A percentile compares a stretch with the other conserved stretches of the same genome.
Evolutionary conservation across 2,888 invertebrate genomes (phyloP).

Genomic region (Ferdinandea cuprea): DNA sequence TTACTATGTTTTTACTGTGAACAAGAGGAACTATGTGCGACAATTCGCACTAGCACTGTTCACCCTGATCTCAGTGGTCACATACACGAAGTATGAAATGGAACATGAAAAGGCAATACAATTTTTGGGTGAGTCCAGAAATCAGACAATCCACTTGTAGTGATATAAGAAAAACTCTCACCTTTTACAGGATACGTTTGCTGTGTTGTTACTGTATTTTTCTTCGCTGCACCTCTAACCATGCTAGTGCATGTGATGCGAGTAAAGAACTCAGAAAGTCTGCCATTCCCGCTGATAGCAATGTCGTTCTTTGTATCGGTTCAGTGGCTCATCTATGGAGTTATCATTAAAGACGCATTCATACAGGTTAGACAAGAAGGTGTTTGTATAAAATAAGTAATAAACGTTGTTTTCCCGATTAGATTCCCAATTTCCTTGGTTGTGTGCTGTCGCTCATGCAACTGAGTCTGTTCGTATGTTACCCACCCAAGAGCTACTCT

Average conservation of each 20-base stretch:
- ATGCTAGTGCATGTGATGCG: slow-evolving; percentile 91
- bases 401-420: slow-evolving; percentile 74
- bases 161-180: not conserved
- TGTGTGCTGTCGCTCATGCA: slow-evolving; percentile 89
- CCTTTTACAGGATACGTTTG: slow-evolving; percentile 85
- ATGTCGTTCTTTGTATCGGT: slow-evolving; percentile 91
- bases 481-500: slow-evolving; percentile 84
- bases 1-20: slow-evolving; percentile 89
- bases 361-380: slow-evolving; percentile 86
- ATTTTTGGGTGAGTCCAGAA: slow-evolving; percentile 85
- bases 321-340: slow-evolving; percentile 94
- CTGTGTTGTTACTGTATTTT: slow-evolving; percentile 89
- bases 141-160: not conserved
- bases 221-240: slow-evolving; percentile 92
- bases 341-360: slow-evolving; percentile 89
- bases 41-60: slow-evolving; percentile 85
- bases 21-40: slow-evolving; percentile 87
- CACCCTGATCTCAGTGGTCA: slow-evolving; percentile 84
- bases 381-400: not conserved
- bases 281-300: slow-evolving; percentile 94
- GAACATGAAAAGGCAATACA: slow-evolving; percentile 84
- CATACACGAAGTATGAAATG: slow-evolving; percentile 85
- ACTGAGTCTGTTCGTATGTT: slow-evolving; percentile 87
- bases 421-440: slow-evolving; percentile 92
- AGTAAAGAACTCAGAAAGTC: slow-evolving; percentile 91